Percentiles rank a stretch among this genome's conserved stretches.
Evolutionary conservation across 30 jellyfish, hydroid and myxozoan species (phyloP).

Genomic region (Catostylus mosaicus): DNA sequence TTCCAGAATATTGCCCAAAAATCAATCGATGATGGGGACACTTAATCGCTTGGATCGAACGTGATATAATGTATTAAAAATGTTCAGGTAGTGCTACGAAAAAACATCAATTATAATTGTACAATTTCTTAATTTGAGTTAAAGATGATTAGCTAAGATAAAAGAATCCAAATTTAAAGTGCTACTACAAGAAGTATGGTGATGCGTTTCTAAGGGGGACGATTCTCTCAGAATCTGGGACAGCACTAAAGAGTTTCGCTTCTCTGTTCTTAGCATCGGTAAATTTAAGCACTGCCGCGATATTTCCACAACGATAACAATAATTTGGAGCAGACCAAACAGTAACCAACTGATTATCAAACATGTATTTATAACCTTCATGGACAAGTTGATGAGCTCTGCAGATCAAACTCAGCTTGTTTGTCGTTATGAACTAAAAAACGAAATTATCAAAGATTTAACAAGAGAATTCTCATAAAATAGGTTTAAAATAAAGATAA

Average conservation of each 20-base stretch:
- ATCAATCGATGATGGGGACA: too few relatives aligned
- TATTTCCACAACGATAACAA: constrained; percentile 98
- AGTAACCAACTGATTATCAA: constrained; percentile 87
- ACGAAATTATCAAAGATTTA: not conserved
- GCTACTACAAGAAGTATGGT: constrained; percentile 80
- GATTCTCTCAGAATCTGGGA: constrained; percentile 91
- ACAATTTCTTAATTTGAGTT: too few relatives aligned
- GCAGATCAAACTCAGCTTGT: constrained; percentile 84
- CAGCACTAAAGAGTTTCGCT: constrained; percentile 94
- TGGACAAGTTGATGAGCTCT: constrained; percentile 98
- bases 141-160: too few relatives aligned
- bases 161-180: too few relatives aligned
- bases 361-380: constrained; percentile 98
- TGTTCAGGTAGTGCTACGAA: too few relatives aligned
- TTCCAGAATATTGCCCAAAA: too few relatives aligned
- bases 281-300: constrained; percentile 94
- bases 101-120: too few relatives aligned
- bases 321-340: constrained; percentile 99
- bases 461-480: not conserved
- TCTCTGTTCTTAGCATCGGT: constrained; percentile 79
- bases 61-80: too few relatives aligned
- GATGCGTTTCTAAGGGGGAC: constrained; percentile 85
- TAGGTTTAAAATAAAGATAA: too few relatives aligned
- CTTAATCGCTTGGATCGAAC: too few relatives aligned
- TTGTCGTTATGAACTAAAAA: constrained; percentile 81